These are phyloP conservation scores for Eublepharis macularius DNA, from an alignment of 2,113 vertebrate species.

Conservation along the genomic window DNA sequence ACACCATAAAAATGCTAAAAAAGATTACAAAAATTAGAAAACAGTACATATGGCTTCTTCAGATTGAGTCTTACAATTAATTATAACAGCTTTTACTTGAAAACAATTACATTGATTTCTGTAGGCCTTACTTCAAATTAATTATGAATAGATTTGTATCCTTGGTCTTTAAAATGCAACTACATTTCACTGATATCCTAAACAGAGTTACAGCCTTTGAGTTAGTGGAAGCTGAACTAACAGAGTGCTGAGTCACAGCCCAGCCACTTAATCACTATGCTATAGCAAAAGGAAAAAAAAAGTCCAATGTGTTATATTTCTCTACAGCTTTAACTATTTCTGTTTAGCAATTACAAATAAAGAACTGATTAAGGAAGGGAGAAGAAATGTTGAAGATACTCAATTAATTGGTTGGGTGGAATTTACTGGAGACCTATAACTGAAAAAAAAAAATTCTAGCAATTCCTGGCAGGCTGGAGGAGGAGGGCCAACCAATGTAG, in stretches of 20 bases:
- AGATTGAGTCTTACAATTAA: neutral
- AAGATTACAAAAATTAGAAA: no score
- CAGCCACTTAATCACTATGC: no score
- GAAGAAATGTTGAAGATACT: neutral
- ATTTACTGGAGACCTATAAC: fast-evolving
- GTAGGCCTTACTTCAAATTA: neutral
- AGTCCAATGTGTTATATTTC: no score
- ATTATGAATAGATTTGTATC: neutral
- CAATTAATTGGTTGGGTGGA: slow-evolving; percentile 6
- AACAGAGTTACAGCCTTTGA: no score
- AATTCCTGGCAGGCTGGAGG: slow-evolving; percentile 2
- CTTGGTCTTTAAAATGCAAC: no score
- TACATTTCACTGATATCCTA: no score
- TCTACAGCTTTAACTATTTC: neutral
- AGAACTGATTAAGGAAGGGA: neutral
- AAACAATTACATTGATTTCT: neutral
- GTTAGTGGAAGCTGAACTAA: no score
- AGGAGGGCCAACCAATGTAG: neutral
- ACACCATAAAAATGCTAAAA: no score
- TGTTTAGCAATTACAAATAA: neutral
- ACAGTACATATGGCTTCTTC: neutral
- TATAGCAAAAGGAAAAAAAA: no score
- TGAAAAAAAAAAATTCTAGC: neutral
- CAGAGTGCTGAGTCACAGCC: no score
- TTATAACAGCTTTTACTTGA: neutral